Evolutionary conservation across 2,888 invertebrate genomes (phyloP), one percentile per base, ranked within the genome.

Genomic region (Metacarcinus magister): DNA sequence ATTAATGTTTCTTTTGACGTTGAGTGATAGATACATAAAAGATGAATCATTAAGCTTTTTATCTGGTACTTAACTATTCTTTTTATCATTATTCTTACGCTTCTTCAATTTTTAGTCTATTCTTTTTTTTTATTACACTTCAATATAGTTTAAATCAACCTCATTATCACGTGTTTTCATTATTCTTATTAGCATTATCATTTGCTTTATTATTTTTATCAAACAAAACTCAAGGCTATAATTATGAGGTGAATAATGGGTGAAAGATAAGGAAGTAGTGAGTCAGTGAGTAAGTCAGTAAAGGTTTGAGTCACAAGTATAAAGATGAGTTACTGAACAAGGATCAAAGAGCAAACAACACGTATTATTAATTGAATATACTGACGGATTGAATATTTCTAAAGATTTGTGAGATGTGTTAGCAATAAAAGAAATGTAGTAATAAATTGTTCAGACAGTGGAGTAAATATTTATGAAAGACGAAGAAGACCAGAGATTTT

Each of bases 1-100:
- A 54, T 54, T 54, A 54, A 54, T 54, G 67, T 67, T 67, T 67
- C n/a, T 67, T 67, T 67, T 67, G 67, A 67, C n/a, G n/a, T n/a
- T n/a, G 67, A 16, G 67, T 67, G 67, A 67, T 67, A 67, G 67
- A n/a, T n/a, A n/a, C 16, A 67, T 23, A 23, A 67, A 67, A 23
- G 19, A 19, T 13, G 67, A 1, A 67, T 3, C 0, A 23, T 67
- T 67, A 67, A 19, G 7, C 2, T 19, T 19, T 67, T 67, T 5
- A n/a, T n/a, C 39, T n/a, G 67, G 23, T 67, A 7, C n/a, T 67
- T 67, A n/a, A 0, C 2, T n/a, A n/a, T n/a, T 7, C 23, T 67
- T 67, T 67, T 67, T n/a, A n/a, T n/a, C n/a, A n/a, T 67, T 67
- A 8, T 4, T n/a, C n/a, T 67, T n/a, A 4, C 0, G 16, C 4